Evolutionary conservation across 2,797 vertebrate species (phyloP).

Genomic region (Danio jaintianensis): DNA sequence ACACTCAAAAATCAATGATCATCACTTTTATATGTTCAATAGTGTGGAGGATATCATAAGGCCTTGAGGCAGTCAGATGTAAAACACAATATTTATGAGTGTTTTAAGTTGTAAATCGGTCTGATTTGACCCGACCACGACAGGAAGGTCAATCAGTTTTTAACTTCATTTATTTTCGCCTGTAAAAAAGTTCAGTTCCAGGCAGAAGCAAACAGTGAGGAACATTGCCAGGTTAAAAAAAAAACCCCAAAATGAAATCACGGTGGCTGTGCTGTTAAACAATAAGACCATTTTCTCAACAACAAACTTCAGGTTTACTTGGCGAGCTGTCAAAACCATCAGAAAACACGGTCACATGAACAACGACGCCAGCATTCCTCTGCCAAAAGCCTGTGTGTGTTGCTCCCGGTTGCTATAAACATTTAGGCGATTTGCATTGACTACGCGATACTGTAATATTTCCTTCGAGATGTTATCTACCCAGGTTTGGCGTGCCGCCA

Average conservation of each 20-base stretch:
- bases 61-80: no score
- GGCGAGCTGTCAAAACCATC: conserved; percentile 78
- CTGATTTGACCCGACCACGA: no score
- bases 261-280: conserved; percentile 52
- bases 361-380: conserved; percentile 68
- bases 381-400: conserved; percentile 81
- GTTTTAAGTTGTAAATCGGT: no score
- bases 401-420: conserved; percentile 98
- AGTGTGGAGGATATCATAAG: no score
- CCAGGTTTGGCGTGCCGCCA: conserved; percentile 79
- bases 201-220: not conserved
- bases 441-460: conserved; percentile 90
- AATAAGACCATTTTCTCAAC: conserved; percentile 66
- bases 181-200: not conserved
- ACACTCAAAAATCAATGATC: no score
- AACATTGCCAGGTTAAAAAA: not conserved
- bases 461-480: conserved; percentile 92
- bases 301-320: conserved; percentile 67
- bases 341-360: conserved; percentile 72
- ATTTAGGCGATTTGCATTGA: conserved; percentile 85
- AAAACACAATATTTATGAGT: no score
- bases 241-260: not conserved
- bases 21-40: no score
- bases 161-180: not conserved
- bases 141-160: no score